Evolutionary conservation across 2,113 vertebrate genomes (phyloP).

Genomic region (Columba janthina): DNA sequence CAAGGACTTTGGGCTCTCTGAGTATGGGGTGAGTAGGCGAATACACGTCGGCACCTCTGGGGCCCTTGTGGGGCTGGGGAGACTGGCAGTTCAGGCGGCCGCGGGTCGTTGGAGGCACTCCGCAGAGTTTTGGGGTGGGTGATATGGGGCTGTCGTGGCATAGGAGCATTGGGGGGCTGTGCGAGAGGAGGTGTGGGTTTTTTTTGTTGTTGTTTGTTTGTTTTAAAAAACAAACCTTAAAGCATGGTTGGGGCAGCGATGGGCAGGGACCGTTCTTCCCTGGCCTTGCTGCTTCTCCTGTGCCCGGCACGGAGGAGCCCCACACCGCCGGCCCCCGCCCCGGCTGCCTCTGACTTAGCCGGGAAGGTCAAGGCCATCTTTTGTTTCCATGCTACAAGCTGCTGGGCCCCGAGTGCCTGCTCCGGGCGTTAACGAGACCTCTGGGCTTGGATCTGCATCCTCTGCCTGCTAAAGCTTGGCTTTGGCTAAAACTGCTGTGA

Average conservation of each 20-base stretch:
- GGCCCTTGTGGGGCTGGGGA: background rate
- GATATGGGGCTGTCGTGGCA: background rate
- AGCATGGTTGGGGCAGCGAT: accelerated
- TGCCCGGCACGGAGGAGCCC: background rate
- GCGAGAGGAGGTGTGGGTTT: accelerated
- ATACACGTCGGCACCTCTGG: background rate
- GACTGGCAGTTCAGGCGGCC: accelerated
- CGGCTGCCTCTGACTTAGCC: background rate
- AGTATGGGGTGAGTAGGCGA: too few relatives aligned
- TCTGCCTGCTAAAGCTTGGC: background rate
- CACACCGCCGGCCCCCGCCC: too few relatives aligned
- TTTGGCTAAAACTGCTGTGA: background rate
- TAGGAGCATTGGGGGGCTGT: too few relatives aligned
- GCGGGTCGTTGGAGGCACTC: background rate
- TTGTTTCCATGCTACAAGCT: accelerated
- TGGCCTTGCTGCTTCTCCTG: background rate
- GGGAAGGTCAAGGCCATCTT: background rate
- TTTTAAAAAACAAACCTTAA: background rate
- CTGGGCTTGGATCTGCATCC: background rate
- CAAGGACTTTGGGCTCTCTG: too few relatives aligned
- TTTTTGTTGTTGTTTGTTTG: background rate
- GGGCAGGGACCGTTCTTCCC: background rate
- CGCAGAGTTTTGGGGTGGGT: background rate
- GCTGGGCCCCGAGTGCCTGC: background rate
- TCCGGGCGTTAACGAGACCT: accelerated